Evolutionary conservation across 2,888 invertebrate genomes (phyloP).

Genomic region (Spialia ferax): DNA sequence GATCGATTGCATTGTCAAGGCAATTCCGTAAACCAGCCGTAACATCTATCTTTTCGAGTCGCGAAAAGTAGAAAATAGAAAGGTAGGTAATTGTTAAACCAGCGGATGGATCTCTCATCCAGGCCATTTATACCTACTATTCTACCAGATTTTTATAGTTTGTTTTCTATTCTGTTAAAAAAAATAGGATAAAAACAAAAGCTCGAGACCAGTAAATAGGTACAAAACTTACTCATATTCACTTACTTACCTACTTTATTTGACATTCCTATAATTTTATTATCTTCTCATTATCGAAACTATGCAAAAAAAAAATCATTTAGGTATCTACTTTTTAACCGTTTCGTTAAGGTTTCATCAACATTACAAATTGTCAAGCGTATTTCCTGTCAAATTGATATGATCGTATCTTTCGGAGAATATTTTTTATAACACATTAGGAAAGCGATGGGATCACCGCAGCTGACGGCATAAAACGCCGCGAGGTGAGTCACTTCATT

Average conservation of each 20-base stretch:
- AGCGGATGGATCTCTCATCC: slow-evolving; percentile 23
- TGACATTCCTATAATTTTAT: too few species aligned
- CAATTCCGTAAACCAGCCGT: slow-evolving; percentile 36
- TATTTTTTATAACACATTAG: slow-evolving; percentile 78
- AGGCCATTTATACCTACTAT: slow-evolving; percentile 8
- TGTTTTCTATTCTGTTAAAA: not conserved
- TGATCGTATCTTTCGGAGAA: slow-evolving; percentile 65
- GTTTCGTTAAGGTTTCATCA: slow-evolving; percentile 43
- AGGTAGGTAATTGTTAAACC: slow-evolving; percentile 38
- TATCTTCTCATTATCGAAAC: too few species aligned
- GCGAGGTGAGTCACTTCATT: slow-evolving; percentile 81
- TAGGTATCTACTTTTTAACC: too few species aligned
- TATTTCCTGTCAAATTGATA: slow-evolving; percentile 59
- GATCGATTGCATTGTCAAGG: slow-evolving; percentile 31
- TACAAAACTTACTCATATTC: too few species aligned
- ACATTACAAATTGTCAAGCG: slow-evolving; percentile 51
- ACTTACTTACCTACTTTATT: too few species aligned
- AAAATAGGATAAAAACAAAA: not conserved
- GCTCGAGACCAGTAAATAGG: not conserved
- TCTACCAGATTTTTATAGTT: not conserved
- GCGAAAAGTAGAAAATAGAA: slow-evolving; percentile 37
- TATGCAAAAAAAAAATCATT: too few species aligned
- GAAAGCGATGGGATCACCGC: slow-evolving; percentile 78
- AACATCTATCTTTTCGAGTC: slow-evolving; percentile 38
- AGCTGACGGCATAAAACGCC: slow-evolving; percentile 77